phyloP scores from a whole-genome alignment of 2,888 invertebrate genomes.

The Caenorhabditis doughertyi region DNA sequence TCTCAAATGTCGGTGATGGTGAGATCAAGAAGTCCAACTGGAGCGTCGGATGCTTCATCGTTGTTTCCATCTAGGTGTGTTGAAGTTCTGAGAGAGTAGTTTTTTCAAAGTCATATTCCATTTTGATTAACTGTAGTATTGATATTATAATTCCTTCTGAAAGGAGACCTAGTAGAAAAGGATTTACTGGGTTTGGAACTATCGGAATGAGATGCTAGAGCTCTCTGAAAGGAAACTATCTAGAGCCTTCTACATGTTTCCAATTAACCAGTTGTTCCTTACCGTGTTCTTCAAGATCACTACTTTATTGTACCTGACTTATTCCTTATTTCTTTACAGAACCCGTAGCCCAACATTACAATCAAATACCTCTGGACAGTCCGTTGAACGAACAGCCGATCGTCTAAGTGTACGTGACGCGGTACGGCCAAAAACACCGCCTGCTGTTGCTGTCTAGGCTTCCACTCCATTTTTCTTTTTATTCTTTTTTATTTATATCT shows the following conservation, averaged over 20 bases:
- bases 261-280: no score
- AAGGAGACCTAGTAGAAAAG: no score
- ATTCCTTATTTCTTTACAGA: no score
- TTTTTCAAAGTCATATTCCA: no score
- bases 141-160: no score
- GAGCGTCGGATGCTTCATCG: conserved; percentile 56
- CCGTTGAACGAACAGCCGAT: conserved; percentile 57
- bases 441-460: conserved; percentile 42
- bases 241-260: no score
- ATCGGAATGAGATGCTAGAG: no score
- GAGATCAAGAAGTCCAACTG: conserved; percentile 69
- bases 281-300: no score
- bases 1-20: conserved; percentile 61
- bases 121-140: no score
- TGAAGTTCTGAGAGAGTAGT: not conserved
- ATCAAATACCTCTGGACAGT: conserved; percentile 67
- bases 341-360: conserved; percentile 71
- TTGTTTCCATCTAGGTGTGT: conserved; percentile 40
- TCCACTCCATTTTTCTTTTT: conserved; percentile 4
- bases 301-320: no score
- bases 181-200: no score
- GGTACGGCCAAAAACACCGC: conserved; percentile 70
- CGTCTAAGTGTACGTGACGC: conserved; percentile 69
- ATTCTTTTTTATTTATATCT: conserved; percentile 3
- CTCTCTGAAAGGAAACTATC: no score